phyloP scores from a whole-genome alignment of 2,797 vertebrate species.

The Trachops cirrhosus region DNA sequence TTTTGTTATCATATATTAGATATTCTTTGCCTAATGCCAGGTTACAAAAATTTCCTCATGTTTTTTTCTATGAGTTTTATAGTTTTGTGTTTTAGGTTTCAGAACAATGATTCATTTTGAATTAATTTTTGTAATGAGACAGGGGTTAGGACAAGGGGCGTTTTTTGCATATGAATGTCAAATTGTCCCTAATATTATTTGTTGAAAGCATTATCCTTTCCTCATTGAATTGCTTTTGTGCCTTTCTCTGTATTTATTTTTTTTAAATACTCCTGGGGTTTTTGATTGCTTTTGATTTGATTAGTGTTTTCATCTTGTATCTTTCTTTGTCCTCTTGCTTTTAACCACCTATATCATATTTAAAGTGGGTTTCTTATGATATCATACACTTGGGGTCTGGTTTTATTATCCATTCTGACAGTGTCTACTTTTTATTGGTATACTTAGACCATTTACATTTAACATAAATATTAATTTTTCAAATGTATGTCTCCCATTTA shows the following conservation, averaged over 20 bases:
- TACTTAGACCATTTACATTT: not conserved
- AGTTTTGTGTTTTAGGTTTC: not conserved
- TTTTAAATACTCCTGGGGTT: not conserved
- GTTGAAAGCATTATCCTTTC: not conserved
- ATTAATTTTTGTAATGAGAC: not conserved
- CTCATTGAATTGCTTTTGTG: not conserved
- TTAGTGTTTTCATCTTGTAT: not conserved
- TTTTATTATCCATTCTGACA: not conserved
- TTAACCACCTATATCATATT: not conserved
- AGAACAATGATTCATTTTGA: not conserved
- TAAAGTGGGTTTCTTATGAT: not conserved
- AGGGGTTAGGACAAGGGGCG: not conserved
- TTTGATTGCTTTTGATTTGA: constrained; percentile 1
- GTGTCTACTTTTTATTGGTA: not conserved
- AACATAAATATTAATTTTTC: not conserved
- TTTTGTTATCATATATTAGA: not conserved
- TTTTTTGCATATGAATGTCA: not conserved
- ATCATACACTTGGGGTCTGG: not conserved
- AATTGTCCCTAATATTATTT: not conserved
- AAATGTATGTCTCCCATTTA: not conserved
- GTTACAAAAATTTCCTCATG: not conserved
- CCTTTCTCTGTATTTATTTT: not conserved
- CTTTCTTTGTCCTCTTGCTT: not conserved
- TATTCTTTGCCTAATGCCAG: not conserved
- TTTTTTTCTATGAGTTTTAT: not conserved